Base-by-base conservation (phyloP, 2,113 vertebrate genomes). In the Haliaeetus leucogaster region DNA sequence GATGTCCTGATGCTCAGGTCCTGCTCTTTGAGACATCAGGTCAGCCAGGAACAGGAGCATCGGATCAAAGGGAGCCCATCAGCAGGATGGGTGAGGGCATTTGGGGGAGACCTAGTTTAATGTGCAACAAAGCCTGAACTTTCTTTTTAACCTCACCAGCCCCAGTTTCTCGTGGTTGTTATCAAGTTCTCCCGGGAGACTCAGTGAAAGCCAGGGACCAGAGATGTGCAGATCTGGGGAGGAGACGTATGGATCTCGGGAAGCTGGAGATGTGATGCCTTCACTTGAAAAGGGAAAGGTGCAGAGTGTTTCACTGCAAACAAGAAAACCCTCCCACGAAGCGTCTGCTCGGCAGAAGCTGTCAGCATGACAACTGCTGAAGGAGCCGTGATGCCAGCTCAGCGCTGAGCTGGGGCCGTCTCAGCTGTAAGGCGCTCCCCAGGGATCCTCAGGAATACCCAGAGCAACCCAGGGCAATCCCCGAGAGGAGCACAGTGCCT, bases 241-340 rank as follows among this genome's bases (percentile, higher is more conserved):
- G 62, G 55, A 70, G 77, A 73, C 0, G 14, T 21, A 38, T 4
- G 6, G 62, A 29, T 58, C 68, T 47, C 0, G 0, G 50, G 63
- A 70, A 95, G 66, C 52, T 0, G 0, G 63, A 92, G 87, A 86
- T 29, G 65, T 0, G 2, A 48, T 47, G 76, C 72, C 30, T 78
- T 61, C 0, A 4, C 96, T 96, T 89, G 94, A 76, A 83, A 95
- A 97, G 96, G 94, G 92, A 95, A 97, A 98, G 96, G 96, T 94
- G 96, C 94, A 17, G 77, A 74, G 66, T 95, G 96, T 95, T 98
- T 98, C 94, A 84, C 36, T 84, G 97, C 96, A 97, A 97, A 96
- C 82, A 96, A 97, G 97, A 90, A 91, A 97, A 95, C 85, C 97
- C 97, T 97, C 97, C 98, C 97, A 98, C 97, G 25, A 86, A 96